Evolutionary conservation across 2,797 vertebrate genomes (phyloP).

Genomic region (Poecile montanus): DNA sequence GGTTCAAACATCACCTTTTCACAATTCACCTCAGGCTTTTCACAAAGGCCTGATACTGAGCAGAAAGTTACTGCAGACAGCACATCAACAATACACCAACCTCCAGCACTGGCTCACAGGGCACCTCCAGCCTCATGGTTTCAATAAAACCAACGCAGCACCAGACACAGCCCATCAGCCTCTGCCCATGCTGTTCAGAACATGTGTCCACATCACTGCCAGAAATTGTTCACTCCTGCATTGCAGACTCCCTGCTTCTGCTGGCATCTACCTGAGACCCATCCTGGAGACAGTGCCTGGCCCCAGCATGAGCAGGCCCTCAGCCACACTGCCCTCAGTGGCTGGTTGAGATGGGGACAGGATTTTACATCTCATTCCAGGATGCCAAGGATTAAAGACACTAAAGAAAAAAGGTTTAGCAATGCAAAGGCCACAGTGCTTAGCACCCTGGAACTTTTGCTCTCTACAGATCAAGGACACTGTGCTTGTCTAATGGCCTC

Average conservation of each 20-base stretch:
- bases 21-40: background rate
- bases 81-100: background rate
- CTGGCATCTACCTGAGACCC: background rate
- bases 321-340: background rate
- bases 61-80: background rate
- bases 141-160: accelerated
- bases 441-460: background rate
- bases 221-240: background rate
- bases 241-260: background rate
- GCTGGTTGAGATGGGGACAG: background rate
- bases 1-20: background rate
- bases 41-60: background rate
- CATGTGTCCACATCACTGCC: accelerated
- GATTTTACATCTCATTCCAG: background rate
- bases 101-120: background rate
- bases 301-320: background rate
- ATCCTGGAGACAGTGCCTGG: background rate
- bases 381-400: background rate
- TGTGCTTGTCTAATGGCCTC: background rate
- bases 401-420: background rate
- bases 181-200: background rate
- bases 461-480: background rate
- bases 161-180: background rate
- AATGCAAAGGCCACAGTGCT: background rate
- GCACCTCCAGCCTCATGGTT: background rate